phyloP scores from a whole-genome alignment of 2,113 vertebrate genomes.

The Saccopteryx leptura region DNA sequence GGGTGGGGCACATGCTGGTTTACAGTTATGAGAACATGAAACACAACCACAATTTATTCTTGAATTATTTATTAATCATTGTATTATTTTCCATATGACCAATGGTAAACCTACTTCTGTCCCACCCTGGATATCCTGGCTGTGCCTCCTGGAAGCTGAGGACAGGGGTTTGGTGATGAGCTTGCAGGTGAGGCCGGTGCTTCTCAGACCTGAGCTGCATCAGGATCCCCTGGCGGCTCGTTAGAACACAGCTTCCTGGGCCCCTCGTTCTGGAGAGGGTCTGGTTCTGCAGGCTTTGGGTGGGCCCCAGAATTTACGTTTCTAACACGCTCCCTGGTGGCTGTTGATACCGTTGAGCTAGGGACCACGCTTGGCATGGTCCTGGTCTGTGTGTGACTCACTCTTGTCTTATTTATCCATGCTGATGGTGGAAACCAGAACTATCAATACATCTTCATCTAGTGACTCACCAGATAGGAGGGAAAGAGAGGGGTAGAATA shows the following conservation, averaged over 20 bases:
- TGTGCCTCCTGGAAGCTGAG: background rate
- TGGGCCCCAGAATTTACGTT: background rate
- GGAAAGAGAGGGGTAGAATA: background rate
- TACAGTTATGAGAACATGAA: background rate
- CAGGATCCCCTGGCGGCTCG: background rate
- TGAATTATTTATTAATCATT: background rate
- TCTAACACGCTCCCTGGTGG: background rate
- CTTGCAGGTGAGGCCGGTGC: background rate
- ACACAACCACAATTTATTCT: background rate
- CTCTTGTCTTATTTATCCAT: background rate
- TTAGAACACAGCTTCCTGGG: background rate
- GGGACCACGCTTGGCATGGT: background rate
- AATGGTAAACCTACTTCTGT: background rate
- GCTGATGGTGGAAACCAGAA: background rate
- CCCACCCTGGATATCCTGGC: background rate
- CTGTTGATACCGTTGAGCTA: background rate
- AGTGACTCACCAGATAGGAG: background rate
- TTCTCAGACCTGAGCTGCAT: background rate
- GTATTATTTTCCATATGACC: background rate
- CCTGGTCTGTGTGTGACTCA: background rate
- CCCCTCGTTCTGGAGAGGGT: background rate
- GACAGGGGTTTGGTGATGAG: background rate
- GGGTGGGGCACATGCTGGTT: background rate
- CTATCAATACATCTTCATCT: background rate
- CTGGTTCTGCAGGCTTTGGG: background rate